These are phyloP conservation scores for Seira sanloemensis DNA, from an alignment of 2,888 invertebrate genomes.

Conservation along the genomic window DNA sequence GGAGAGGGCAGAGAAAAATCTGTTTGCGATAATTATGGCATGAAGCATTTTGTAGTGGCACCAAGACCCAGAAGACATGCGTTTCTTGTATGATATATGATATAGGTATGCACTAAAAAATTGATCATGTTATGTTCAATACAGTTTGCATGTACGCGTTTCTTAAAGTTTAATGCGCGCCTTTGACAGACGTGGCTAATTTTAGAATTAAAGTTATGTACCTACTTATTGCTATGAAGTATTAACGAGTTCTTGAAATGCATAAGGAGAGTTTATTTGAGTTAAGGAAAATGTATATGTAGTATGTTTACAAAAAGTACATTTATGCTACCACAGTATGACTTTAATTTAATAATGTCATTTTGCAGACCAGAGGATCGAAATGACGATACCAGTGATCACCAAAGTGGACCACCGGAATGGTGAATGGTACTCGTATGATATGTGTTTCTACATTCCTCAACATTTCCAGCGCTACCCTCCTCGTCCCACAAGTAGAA, in stretches of 20 bases:
- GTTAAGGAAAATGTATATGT: too few relatives aligned
- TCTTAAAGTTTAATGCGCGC: too few relatives aligned
- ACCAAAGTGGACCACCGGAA: constrained; percentile 71
- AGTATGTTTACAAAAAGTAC: background rate
- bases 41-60: too few relatives aligned
- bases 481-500: constrained; percentile 64
- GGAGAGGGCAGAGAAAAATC: background rate
- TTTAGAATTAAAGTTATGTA: too few relatives aligned
- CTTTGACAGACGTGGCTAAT: too few relatives aligned
- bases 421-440: constrained; percentile 70
- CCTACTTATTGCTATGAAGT: too few relatives aligned
- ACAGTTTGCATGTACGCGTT: too few relatives aligned
- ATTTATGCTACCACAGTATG: background rate
- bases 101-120: background rate
- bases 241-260: too few relatives aligned
- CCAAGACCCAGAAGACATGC: background rate
- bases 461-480: constrained; percentile 67
- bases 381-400: constrained; percentile 71
- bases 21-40: background rate
- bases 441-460: constrained; percentile 72
- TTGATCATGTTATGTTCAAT: background rate
- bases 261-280: too few relatives aligned
- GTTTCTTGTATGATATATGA: background rate
- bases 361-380: constrained; percentile 65
- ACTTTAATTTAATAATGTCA: background rate